A percentile compares a stretch with the other conserved stretches of the same genome.
phyloP scores from a whole-genome alignment of 1,140 invertebrate genomes.

The Monochamus saltuarius region DNA sequence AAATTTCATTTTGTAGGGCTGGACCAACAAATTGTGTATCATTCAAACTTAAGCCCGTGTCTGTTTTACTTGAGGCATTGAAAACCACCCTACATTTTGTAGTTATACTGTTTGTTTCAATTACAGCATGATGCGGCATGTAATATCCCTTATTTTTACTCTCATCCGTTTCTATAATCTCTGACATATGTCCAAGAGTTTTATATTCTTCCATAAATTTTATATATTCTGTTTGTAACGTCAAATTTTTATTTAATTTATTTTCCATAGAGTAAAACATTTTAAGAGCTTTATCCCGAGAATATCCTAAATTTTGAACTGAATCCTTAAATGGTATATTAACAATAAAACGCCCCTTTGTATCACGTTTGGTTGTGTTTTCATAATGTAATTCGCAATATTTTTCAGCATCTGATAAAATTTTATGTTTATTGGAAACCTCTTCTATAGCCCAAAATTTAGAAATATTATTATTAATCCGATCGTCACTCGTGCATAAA shows the following conservation, averaged over 20 bases:
- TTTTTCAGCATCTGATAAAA: slow-evolving; percentile 1
- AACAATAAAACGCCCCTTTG: not conserved
- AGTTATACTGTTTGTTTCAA: slow-evolving; percentile 24
- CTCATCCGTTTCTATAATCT: not conserved
- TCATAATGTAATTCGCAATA: not conserved
- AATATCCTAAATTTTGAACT: too few relatives aligned
- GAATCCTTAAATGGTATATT: too few relatives aligned
- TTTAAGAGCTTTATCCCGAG: too few relatives aligned
- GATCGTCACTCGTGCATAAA: not conserved
- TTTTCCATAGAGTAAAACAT: slow-evolving; percentile 5
- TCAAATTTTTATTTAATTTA: slow-evolving; percentile 3
- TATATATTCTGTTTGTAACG: slow-evolving; percentile 1
- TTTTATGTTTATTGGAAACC: not conserved
- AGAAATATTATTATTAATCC: not conserved
- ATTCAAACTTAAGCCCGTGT: slow-evolving; percentile 18
- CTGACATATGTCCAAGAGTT: not conserved
- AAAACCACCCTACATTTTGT: slow-evolving; percentile 34
- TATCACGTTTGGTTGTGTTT: not conserved
- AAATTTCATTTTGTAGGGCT: slow-evolving; percentile 45
- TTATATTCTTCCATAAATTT: slow-evolving; percentile 16
- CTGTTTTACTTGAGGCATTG: slow-evolving; percentile 22
- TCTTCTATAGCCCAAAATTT: slow-evolving; percentile 17
- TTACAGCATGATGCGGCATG: slow-evolving; percentile 30
- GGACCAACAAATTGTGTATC: slow-evolving; percentile 37
- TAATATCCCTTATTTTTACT: slow-evolving; percentile 13